phyloP scores from a whole-genome alignment of 1,140 invertebrate species.

The Aphaenogaster ashmeadi region DNA sequence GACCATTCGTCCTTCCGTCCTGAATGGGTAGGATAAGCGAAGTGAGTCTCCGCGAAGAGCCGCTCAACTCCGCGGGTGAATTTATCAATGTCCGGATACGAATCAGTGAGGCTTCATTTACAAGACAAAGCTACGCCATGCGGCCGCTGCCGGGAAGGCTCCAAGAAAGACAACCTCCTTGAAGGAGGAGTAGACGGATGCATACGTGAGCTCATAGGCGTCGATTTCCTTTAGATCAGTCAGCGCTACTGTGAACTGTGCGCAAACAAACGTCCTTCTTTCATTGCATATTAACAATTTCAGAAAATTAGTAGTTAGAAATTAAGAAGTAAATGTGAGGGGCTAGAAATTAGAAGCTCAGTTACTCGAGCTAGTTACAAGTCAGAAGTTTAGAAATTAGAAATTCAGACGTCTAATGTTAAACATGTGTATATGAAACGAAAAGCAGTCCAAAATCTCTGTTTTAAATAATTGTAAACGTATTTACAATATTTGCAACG shows the following conservation, averaged over 20 bases:
- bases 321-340: not conserved
- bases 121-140: slow-evolving; percentile 86
- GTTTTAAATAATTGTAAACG: not conserved
- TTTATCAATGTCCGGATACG: slow-evolving; percentile 87
- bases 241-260: not conserved
- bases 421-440: not conserved
- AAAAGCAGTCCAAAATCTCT: not conserved
- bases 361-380: not conserved
- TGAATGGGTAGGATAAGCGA: slow-evolving; percentile 75
- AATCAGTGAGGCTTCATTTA: slow-evolving; percentile 87
- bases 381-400: not conserved
- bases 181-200: slow-evolving; percentile 58
- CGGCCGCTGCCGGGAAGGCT: slow-evolving; percentile 70
- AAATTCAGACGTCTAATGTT: not conserved
- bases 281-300: not conserved
- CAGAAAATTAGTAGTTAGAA: not conserved
- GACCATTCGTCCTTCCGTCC: slow-evolving; percentile 75
- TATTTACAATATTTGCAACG: not conserved
- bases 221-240: slow-evolving; percentile 46
- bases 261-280: not conserved
- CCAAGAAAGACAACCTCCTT: slow-evolving; percentile 36
- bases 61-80: slow-evolving; percentile 80
- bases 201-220: slow-evolving; percentile 69
- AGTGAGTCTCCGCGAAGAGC: slow-evolving; percentile 68
- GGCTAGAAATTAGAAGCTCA: not conserved